Base-by-base conservation (phyloP, 37 sponge, comb jelly and placozoan species). In the Ianthella basta region DNA sequence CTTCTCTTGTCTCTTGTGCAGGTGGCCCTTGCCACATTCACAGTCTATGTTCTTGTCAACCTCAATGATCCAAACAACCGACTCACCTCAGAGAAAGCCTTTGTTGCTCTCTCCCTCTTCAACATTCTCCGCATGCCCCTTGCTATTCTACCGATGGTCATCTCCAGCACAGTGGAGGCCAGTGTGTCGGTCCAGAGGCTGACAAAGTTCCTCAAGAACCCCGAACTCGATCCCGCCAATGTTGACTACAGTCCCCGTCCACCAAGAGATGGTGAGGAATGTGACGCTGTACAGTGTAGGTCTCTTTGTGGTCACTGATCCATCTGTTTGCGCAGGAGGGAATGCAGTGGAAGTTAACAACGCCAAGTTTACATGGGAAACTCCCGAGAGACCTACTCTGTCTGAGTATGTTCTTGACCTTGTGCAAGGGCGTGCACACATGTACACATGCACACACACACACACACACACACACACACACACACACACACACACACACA, bases 51-150 rank as follows among this genome's bases (percentile, higher is more conserved):
- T 56, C 82, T 82, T 20, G 60, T 56, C 20, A 57, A 56, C 50
- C 10, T 50, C 21, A 59, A 78, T 55, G 36, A 60, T 32, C 63
- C 86, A 5, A 88, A 89, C 0, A 66, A 92, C 44, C 39, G 60
- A 27, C 87, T 95, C 60, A 92, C 96, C 6, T 38, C 95, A 19
- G 87, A 92, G 30, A 88, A 44, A 44, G 93, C 93, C 0, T 92
- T 95, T 82, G 96, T 95, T 19, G 88, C 93, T 54, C 85, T 95
- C 24, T 87, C 96, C 15, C 91, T 95, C 67, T 95, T 95, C 89
- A 85, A 87, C 72, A 85, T 95, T 23, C 79, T 95, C 18, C 38
- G 89, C 18, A 82, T 95, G 23, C 96, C 96, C 16, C 82, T 95
- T 0, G 36, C 64, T 29, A 90, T 92, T 80, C 65, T 95, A 16